Conservation (phyloP, 2,113 vertebrate genomes). For the Hydropotes inermis region DNA sequence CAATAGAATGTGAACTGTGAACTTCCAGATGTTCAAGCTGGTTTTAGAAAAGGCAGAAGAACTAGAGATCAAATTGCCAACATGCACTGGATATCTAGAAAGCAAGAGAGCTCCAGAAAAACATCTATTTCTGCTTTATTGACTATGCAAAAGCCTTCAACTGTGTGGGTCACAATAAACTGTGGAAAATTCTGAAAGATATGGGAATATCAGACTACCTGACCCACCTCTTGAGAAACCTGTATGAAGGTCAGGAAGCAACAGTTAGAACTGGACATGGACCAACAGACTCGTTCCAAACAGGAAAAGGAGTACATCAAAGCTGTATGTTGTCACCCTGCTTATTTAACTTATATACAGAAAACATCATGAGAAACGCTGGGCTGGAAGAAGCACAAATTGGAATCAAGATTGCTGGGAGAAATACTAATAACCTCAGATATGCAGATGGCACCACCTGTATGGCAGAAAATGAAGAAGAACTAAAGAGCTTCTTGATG, state of each 20-base stretch:
- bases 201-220: background rate
- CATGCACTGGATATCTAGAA: background rate
- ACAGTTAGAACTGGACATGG: background rate
- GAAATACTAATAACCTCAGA: background rate
- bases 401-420: background rate
- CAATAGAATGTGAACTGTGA: background rate
- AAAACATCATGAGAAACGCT: background rate
- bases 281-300: background rate
- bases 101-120: background rate
- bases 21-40: background rate
- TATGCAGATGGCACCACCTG: background rate
- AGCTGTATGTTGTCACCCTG: background rate
- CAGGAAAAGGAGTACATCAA: background rate
- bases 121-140: background rate
- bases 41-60: background rate
- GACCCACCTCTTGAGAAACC: background rate
- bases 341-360: background rate
- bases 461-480: background rate
- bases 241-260: background rate
- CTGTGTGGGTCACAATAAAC: background rate
- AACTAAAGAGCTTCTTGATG: background rate
- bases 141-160: background rate
- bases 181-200: background rate
- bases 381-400: background rate
- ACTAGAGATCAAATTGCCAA: background rate